phyloP scores from a whole-genome alignment of 1,140 invertebrate genomes.

The Cecropterus lyciades region DNA sequence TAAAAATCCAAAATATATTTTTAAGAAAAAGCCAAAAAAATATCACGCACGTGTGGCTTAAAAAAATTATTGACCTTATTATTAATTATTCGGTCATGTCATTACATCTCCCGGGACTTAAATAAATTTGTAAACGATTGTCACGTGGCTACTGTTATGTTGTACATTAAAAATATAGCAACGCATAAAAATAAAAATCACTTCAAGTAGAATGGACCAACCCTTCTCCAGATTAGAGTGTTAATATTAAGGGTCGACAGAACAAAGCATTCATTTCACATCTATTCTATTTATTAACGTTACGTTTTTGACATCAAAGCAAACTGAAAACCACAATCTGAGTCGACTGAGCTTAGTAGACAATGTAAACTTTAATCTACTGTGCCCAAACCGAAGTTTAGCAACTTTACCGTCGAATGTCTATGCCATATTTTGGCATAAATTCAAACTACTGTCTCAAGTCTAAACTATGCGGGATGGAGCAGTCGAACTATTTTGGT shows the following conservation, averaged over 20 bases:
- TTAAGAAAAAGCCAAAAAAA: no score
- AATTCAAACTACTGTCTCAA: conserved; percentile 56
- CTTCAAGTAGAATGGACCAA: no score
- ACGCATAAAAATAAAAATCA: no score
- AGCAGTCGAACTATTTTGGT: conserved; percentile 48
- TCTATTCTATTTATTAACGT: no score
- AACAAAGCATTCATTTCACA: conserved; percentile 19
- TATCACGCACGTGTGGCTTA: no score
- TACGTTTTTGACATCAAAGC: conserved; percentile 49
- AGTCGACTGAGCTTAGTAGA: conserved; percentile 35
- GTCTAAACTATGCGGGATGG: conserved; percentile 58
- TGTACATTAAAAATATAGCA: no score
- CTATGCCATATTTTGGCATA: conserved; percentile 63
- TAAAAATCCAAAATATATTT: no score
- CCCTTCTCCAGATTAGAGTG: neutral
- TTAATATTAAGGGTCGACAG: neutral
- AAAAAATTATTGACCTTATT: no score
- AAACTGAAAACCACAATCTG: conserved; percentile 43
- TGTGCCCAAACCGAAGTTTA: conserved; percentile 55
- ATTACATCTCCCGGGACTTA: no score
- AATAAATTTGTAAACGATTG: no score
- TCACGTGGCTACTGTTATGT: no score
- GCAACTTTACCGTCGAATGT: conserved; percentile 56
- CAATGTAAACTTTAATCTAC: conserved; percentile 68
- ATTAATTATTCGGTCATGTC: no score